Base-by-base conservation (phyloP, 2,888 invertebrate species). In the Leucania comma region DNA sequence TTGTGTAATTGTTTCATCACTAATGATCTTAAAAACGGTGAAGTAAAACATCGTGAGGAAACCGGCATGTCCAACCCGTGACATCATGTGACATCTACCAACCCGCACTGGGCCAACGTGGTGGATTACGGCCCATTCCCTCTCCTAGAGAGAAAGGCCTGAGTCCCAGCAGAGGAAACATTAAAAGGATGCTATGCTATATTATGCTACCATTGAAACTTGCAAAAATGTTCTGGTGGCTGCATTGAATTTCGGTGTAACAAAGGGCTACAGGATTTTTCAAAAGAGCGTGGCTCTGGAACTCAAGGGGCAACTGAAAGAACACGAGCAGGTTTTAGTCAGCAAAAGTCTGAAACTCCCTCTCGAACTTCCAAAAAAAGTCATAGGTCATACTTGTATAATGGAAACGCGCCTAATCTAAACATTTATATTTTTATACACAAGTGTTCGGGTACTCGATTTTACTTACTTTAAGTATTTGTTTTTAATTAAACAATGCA, bases 381-480 rank as follows among this genome's bases (percentile, higher is more conserved):
- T 51, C 22, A 24, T 38, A 2, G 29, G 29, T 12, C 24, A 20
- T 29, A 9, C 57, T 68, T 53, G 75, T 32, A 35, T 42, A 69
- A 42, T 59, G 17, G 26, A 20, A 14, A 54, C 32, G 48, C 42
- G 24, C 10, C n/a, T 57, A 51, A 29, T 2, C 17, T 24, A 63
- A 32, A 56, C 24, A 68, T 64, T 48, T 73, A 56, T 82, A 76
- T 75, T 81, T 83, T 78, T 78, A 51, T 79, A 77, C 61, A 58
- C 10, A 51, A 61, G 64, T 72, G 66, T 75, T 84, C 78, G 85
- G 83, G 78, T 80, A 81, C 66, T 85, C 67, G 66, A 75, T 72
- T 82, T 78, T 83, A 82, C 59, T 74, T 81, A 78, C 69, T 53
- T 67, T 78, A 73, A 66, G 68, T 78, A 75, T 54, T 65, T 75